Base-by-base conservation (phyloP, 2,797 vertebrate genomes). In the Pagetopsis macropterus region DNA sequence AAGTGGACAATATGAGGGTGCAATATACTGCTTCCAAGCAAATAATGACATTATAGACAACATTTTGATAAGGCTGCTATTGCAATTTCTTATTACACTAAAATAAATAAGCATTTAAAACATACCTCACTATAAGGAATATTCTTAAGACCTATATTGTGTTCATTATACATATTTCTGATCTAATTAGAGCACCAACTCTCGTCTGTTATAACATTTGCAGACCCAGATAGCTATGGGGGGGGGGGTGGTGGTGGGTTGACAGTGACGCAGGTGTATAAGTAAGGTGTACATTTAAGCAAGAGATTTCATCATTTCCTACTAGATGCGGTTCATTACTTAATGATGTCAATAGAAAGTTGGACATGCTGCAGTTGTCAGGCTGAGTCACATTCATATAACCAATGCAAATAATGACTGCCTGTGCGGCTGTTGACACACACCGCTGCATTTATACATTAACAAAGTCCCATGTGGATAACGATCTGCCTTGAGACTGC, bases 211-310 rank as follows among this genome's bases (percentile, higher is more conserved):
- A 19, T 46, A 58, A 60, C 19, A 48, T 56, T 63, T 19, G 52
- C 13, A 59, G 65, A 31, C 51, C 27, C 41, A 19, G 17, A 37
- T 21, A 62, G 61, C 54, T 64, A n/a, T 40, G 45, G 21, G 70
- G 31, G 23, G 3, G 50, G n/a, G 50, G 60, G 60, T 66, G 50
- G n/a, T 50, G 60, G 60, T 66, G 45, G 70, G 40, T 12, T 40
- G 45, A 63, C 41, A 62, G 14, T 37, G 52, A 19, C 12, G 17
- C 3, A 21, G 51, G 54, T 40, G 59, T 23, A 65, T 14, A 37
- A 68, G 52, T 19, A 48, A 69, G 54, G 70, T 75, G 76, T 66
- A 65, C 79, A 84, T 31, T 56, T 9, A 67, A 73, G 43, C 0
- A 45, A 68, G 46, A 65, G 13, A 45, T 60, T 64, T 55, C 51